Conservation (phyloP, 2,888 invertebrate genomes). For the Spisula solida region DNA sequence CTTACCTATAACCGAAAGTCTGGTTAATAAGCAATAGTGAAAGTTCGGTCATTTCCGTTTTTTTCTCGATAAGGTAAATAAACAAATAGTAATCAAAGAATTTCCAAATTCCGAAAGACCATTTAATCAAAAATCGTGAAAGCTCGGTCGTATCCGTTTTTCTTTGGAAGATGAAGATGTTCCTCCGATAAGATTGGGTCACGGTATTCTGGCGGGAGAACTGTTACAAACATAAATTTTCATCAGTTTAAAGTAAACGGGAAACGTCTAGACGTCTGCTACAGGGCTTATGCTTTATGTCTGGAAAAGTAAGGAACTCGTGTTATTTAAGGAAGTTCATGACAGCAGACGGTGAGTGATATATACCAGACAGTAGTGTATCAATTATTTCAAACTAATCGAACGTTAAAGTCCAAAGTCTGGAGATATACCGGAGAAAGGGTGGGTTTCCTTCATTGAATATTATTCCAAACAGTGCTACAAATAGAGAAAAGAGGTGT, state of each 20-base stretch:
- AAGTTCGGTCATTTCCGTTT: too few relatives aligned
- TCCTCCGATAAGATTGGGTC: background rate
- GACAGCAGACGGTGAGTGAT: background rate
- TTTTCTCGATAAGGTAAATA: too few relatives aligned
- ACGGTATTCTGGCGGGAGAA: constrained; percentile 6
- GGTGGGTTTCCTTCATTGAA: too few relatives aligned
- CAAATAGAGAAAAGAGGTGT: too few relatives aligned
- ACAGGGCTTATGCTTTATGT: background rate
- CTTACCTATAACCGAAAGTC: background rate
- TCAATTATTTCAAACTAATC: background rate
- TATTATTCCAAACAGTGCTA: too few relatives aligned
- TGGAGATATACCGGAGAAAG: too few relatives aligned
- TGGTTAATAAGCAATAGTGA: background rate
- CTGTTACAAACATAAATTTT: background rate
- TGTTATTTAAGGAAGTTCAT: constrained; percentile 2
- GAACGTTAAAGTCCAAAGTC: background rate
- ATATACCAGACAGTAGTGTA: background rate
- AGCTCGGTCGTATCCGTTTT: too few relatives aligned
- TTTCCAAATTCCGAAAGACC: background rate
- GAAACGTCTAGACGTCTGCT: background rate
- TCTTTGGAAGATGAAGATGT: background rate
- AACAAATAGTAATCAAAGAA: too few relatives aligned
- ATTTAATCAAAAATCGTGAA: background rate
- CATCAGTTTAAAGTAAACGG: constrained; percentile 8
- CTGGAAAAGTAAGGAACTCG: background rate